Conservation (phyloP, 2,888 invertebrate genomes). For the Lacanobia oleracea region DNA sequence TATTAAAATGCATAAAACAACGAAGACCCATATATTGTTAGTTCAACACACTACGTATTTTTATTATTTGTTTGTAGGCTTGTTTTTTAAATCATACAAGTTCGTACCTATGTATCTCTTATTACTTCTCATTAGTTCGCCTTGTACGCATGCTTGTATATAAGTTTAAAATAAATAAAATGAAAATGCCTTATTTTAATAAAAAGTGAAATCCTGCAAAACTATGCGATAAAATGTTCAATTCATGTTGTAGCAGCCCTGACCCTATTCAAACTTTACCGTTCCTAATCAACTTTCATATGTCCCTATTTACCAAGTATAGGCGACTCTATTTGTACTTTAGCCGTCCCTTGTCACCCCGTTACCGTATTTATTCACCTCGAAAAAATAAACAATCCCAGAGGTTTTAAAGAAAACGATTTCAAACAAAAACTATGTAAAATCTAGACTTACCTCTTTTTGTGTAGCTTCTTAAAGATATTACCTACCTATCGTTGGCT, state of each 20-base stretch:
- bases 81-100: slow-evolving; percentile 24
- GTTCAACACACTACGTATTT: slow-evolving; percentile 25
- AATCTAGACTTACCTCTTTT: slow-evolving; percentile 29
- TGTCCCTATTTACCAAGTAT: slow-evolving; percentile 26
- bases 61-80: slow-evolving; percentile 25
- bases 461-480: slow-evolving; percentile 27
- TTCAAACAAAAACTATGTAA: slow-evolving; percentile 28
- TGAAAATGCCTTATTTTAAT: slow-evolving; percentile 27
- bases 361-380: slow-evolving; percentile 31
- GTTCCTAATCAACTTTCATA: slow-evolving; percentile 30
- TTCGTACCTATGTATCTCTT: slow-evolving; percentile 22
- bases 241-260: slow-evolving; percentile 33
- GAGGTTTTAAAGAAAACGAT: slow-evolving; percentile 22
- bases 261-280: slow-evolving; percentile 32
- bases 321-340: slow-evolving; percentile 29
- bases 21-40: slow-evolving; percentile 20
- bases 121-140: slow-evolving; percentile 28
- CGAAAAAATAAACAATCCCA: slow-evolving; percentile 30
- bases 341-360: slow-evolving; percentile 28
- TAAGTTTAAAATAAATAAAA: slow-evolving; percentile 31
- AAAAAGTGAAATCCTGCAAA: slow-evolving; percentile 32
- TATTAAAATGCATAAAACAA: slow-evolving; percentile 24
- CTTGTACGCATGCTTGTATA: slow-evolving; percentile 29
- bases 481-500: slow-evolving; percentile 26
- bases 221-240: slow-evolving; percentile 24